Conservation (phyloP, 2,888 invertebrate species). For the Tenodera sinensis region DNA sequence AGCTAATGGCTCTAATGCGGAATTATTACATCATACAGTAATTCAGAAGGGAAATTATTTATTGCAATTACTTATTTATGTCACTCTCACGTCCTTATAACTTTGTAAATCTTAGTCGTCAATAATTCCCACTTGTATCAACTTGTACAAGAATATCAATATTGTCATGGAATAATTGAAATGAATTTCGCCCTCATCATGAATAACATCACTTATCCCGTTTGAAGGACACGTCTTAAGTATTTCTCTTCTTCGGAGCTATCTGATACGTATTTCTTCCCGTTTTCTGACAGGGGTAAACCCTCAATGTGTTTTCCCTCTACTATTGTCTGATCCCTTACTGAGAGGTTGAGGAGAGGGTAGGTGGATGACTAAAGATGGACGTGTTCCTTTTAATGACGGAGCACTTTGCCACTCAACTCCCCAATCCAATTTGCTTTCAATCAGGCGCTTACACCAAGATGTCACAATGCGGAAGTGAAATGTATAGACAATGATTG, state of each 20-base stretch:
- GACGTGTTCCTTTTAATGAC: slow-evolving; percentile 19
- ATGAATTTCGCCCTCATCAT: no score
- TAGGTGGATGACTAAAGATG: neutral
- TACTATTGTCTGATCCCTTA: slow-evolving; percentile 7
- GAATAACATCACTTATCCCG: no score
- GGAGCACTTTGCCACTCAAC: slow-evolving; percentile 6
- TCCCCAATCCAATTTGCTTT: slow-evolving; percentile 21
- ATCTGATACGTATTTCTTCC: neutral
- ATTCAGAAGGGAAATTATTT: no score
- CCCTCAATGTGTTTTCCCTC: slow-evolving; percentile 2
- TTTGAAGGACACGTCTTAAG: neutral
- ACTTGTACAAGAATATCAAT: no score
- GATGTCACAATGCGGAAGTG: slow-evolving; percentile 12
- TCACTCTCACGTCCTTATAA: no score
- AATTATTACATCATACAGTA: no score
- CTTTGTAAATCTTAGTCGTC: no score
- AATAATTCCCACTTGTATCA: no score
- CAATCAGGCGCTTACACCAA: slow-evolving; percentile 9
- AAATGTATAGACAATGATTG: slow-evolving; percentile 16
- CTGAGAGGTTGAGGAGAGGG: neutral
- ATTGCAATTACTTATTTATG: no score
- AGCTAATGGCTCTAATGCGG: no score
- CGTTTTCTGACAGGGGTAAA: neutral
- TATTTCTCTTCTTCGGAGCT: neutral
- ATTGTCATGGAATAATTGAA: no score